Conservation (phyloP, 2,888 invertebrate genomes). For the Blomia tropicalis region DNA sequence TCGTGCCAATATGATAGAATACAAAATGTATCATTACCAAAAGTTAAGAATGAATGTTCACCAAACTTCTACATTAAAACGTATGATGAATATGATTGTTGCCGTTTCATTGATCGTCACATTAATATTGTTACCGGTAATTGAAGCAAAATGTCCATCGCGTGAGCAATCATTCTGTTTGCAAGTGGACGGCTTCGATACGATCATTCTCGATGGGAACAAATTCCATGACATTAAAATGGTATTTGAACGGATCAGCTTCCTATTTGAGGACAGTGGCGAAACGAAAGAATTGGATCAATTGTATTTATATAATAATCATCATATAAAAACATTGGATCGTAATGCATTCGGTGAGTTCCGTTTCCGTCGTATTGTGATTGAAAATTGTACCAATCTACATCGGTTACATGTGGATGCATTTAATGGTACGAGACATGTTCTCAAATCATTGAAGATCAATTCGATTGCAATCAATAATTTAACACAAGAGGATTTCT, state of each 20-base stretch:
- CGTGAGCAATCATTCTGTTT: conserved; percentile 20
- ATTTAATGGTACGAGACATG: conserved; percentile 19
- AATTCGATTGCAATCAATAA: conserved; percentile 7
- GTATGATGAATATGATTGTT: too few relatives aligned
- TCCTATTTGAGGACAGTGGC: conserved; percentile 12
- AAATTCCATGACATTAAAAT: neutral
- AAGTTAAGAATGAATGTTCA: too few relatives aligned
- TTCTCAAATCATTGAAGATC: conserved; percentile 10
- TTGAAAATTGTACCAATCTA: conserved; percentile 20
- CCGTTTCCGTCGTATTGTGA: conserved; percentile 10
- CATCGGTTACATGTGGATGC: conserved; percentile 3
- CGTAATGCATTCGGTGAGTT: conserved; percentile 18
- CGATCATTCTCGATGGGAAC: conserved; percentile 20
- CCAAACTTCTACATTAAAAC: too few relatives aligned
- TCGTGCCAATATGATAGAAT: too few relatives aligned
- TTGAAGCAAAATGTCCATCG: conserved; percentile 19
- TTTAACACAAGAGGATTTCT: conserved; percentile 14
- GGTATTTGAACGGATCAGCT: conserved; percentile 11
- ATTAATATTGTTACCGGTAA: neutral
- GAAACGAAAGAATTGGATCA: conserved; percentile 19
- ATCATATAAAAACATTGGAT: conserved; percentile 8
- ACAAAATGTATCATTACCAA: too few relatives aligned
- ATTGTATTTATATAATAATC: conserved; percentile 17
- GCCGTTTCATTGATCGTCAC: neutral
- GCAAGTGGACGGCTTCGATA: conserved; percentile 22